Evolutionary conservation across 2,797 vertebrate genomes (phyloP).

Genomic region (Pseudopleuronectes americanus): DNA sequence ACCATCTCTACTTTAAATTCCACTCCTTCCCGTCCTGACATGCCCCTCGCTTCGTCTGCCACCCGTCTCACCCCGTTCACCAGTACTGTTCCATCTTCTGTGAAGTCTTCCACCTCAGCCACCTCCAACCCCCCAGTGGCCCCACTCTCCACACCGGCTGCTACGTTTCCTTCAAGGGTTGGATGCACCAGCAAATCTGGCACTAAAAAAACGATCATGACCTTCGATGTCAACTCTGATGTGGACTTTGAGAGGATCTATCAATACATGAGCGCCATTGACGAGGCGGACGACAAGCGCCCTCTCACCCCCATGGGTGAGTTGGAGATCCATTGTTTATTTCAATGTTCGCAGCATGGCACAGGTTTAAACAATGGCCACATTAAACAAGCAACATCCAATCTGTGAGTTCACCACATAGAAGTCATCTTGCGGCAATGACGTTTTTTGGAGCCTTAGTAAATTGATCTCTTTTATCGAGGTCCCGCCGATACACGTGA

Average conservation of each 20-base stretch:
- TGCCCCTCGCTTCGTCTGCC: background rate
- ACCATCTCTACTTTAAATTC: background rate
- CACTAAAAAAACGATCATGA: conserved; percentile 8
- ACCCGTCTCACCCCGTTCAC: background rate
- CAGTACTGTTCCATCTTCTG: background rate
- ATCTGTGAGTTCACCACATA: too few relatives aligned
- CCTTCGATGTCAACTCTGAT: conserved; percentile 4
- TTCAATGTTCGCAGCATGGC: background rate
- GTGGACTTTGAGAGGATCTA: conserved; percentile 85
- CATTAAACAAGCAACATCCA: too few relatives aligned
- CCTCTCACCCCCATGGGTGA: conserved; percentile 81
- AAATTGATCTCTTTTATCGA: too few relatives aligned
- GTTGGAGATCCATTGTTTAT: conserved; percentile 33
- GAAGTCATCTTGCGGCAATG: too few relatives aligned
- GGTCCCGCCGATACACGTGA: too few relatives aligned
- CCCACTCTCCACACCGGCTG: background rate
- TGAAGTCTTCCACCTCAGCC: background rate
- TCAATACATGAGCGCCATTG: conserved; percentile 61
- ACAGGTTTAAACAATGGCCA: too few relatives aligned
- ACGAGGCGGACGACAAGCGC: conserved; percentile 26
- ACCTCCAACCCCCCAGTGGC: background rate
- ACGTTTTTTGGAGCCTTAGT: too few relatives aligned
- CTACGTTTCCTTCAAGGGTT: background rate
- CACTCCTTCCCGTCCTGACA: background rate
- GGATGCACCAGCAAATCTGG: conserved; percentile 10